A percentile compares a stretch with the other conserved stretches of the same genome.
Evolutionary conservation across 2,888 invertebrate species (phyloP).

Genomic region (Polietes domitor): DNA sequence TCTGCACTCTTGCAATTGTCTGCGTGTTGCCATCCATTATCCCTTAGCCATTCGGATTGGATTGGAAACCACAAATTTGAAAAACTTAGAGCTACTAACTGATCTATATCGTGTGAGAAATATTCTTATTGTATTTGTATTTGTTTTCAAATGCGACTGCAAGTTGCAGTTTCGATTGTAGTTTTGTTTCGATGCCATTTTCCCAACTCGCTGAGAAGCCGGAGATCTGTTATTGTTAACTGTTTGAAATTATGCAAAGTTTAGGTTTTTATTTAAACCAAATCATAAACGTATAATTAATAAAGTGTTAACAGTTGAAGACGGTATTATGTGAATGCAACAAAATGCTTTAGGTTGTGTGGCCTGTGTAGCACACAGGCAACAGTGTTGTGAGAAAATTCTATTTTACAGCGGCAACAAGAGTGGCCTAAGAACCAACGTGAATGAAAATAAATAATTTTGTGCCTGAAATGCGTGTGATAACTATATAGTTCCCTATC

Average conservation of each 20-base stretch:
- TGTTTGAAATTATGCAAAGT: constrained; percentile 6
- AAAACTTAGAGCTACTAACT: background rate
- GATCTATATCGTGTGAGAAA: constrained; percentile 63
- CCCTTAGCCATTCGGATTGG: background rate
- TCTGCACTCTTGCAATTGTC: constrained; percentile 22
- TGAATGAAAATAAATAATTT: background rate
- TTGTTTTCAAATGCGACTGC: too few species aligned
- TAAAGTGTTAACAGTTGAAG: background rate
- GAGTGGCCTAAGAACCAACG: too few species aligned
- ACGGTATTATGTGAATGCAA: background rate
- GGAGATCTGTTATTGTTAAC: background rate
- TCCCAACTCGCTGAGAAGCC: background rate
- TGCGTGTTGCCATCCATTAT: constrained; percentile 5
- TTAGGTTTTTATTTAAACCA: background rate
- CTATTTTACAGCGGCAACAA: too few species aligned
- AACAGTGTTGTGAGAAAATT: background rate
- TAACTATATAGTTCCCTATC: too few species aligned
- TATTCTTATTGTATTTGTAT: constrained; percentile 49
- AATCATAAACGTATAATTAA: background rate
- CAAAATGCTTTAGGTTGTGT: background rate
- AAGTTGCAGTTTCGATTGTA: background rate
- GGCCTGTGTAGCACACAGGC: too few species aligned
- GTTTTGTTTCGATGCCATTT: background rate
- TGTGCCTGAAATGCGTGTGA: too few species aligned
- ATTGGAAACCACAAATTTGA: constrained; percentile 44